Evolutionary conservation across 2,113 vertebrate genomes (phyloP), one percentile per base, ranked within the genome.

Genomic region (Zapus hudsonius): DNA sequence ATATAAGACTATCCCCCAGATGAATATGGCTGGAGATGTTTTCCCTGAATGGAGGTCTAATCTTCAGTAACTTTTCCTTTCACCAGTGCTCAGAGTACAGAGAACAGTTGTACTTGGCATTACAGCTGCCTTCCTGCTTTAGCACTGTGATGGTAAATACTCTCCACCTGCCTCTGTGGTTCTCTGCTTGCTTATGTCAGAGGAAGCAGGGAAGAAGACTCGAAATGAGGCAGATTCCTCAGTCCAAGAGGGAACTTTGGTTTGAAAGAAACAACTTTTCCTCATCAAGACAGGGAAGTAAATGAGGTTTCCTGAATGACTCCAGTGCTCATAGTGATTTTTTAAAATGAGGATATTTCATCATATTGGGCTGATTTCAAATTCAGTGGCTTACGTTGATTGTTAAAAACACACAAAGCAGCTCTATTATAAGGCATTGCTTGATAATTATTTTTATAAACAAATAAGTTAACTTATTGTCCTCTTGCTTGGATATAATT

Each of bases 201-300:
- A 66, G 29, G n/a, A 52, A 89, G 47, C 17, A 3, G 11, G 27
- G 25, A 83, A 20, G 80, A 61, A 69, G 20, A n/a, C 67, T 17
- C 29, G n/a, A 9, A n/a, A 52, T 23, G 42, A 83, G 4, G 67
- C 42, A 57, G n/a, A 72, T 63, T 88, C 70, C 70, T 94, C 64
- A 88, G 52, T 78, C 31, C 64, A 66, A 36, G 27, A 91, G 42
- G 80, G 31, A 94, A 47, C 17, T 89, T 89, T 5, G 31, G 40
- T 80, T 88, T 47, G 64, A 89, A 95, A 91, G 63, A 92, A 92
- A 91, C 79, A 36, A 15, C 63, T 69, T 93, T 95, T 55, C 33
- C 55, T 79, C 29, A 36, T 57, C 74, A 90, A 83, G 57, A 61
- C 16, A 66, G 66, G 33, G 92, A 90, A 94, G 40, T 22, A 40